phyloP scores from a whole-genome alignment of 2,113 vertebrate genomes.

The Cathartes aura region DNA sequence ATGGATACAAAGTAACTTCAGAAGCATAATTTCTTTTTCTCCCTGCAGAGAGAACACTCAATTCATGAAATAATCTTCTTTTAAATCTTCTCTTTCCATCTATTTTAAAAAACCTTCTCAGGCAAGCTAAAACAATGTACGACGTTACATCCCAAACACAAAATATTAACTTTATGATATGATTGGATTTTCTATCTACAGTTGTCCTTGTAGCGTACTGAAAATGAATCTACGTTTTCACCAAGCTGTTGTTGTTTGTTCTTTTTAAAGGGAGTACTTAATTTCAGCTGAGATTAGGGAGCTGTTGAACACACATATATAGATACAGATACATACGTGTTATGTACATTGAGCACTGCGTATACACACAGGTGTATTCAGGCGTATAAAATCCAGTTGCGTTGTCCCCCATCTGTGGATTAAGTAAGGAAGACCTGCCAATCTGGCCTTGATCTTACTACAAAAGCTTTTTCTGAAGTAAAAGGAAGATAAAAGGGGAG shows the following conservation, averaged over 20 bases:
- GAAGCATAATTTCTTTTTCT: not conserved
- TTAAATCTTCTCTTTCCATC: not conserved
- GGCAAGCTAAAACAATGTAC: not conserved
- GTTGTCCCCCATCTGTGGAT: not conserved
- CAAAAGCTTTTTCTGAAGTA: not conserved
- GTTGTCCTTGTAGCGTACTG: not conserved
- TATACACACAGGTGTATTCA: not conserved
- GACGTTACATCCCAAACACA: not conserved
- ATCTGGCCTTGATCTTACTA: not conserved
- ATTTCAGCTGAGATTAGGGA: not conserved
- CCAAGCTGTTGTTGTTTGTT: not conserved
- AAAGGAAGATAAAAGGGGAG: not conserved
- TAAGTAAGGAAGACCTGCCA: not conserved
- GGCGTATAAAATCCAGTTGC: not conserved
- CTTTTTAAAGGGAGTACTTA: not conserved
- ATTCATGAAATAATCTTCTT: not conserved
- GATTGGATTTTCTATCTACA: not conserved
- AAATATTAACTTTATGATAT: not conserved
- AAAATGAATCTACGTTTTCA: not conserved
- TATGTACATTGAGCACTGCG: not conserved
- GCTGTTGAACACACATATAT: not conserved
- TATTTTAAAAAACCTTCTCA: not conserved
- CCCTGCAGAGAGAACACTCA: not conserved
- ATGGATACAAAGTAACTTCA: not conserved
- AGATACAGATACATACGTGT: not conserved